A percentile compares a stretch with the other conserved stretches of the same genome.
These are phyloP conservation scores for Chelon labrosus DNA, from an alignment of 2,797 vertebrate genomes.

Conservation along the genomic window DNA sequence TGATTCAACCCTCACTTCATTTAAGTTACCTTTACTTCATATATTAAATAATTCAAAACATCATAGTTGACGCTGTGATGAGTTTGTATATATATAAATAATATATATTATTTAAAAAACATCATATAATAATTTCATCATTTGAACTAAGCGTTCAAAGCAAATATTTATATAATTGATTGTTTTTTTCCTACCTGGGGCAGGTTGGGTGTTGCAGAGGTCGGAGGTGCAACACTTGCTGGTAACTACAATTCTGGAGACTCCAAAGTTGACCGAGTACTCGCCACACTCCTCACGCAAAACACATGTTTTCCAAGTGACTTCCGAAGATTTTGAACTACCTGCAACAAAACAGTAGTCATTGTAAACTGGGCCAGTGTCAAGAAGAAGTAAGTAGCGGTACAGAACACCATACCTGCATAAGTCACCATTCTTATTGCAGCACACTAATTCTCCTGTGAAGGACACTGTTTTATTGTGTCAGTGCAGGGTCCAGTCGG, in stretches of 20 bases:
- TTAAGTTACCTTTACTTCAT: too few species aligned
- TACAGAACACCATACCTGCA: slow-evolving; percentile 28
- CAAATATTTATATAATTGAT: too few species aligned
- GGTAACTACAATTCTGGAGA: rapidly evolving
- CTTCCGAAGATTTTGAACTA: rapidly evolving
- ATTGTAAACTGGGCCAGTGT: not conserved
- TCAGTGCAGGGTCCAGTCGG: too few species aligned
- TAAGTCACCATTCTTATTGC: rapidly evolving
- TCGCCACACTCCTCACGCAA: slow-evolving; percentile 18
- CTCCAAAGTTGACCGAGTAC: slow-evolving; percentile 55
- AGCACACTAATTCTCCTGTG: slow-evolving; percentile 12
- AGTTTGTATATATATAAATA: too few species aligned
- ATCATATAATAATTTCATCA: too few species aligned
- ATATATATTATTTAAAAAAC: not conserved
- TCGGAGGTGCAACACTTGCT: slow-evolving; percentile 59
- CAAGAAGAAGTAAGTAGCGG: not conserved
- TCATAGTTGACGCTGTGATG: too few species aligned
- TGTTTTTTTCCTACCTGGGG: slow-evolving; percentile 51
- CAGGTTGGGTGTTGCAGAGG: slow-evolving; percentile 54
- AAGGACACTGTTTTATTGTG: slow-evolving; percentile 18
- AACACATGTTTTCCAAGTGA: slow-evolving; percentile 22
- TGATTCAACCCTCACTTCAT: too few species aligned
- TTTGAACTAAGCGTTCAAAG: too few species aligned
- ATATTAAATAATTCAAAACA: too few species aligned
- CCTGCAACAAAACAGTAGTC: slow-evolving; percentile 34